phyloP scores from a whole-genome alignment of 2,113 vertebrate species.

The Ageneiosus marmoratus region DNA sequence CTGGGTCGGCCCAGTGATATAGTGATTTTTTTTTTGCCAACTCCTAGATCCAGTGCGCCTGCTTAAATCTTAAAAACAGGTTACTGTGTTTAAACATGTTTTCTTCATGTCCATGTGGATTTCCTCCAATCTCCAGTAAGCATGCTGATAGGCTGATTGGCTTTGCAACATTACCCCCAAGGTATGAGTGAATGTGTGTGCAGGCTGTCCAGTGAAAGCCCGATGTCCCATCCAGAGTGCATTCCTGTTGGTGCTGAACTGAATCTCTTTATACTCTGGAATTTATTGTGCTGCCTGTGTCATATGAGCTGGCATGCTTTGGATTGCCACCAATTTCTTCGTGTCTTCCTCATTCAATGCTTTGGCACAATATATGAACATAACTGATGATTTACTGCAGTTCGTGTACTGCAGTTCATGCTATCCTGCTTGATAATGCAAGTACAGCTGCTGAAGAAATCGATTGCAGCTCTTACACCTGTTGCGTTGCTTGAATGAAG shows the following conservation, averaged over 20 bases:
- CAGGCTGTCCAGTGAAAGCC: background rate
- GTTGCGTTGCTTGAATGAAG: background rate
- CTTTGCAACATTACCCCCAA: background rate
- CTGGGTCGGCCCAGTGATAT: background rate
- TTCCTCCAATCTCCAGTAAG: background rate
- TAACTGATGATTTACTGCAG: background rate
- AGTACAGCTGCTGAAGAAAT: slow-evolving; percentile 4
- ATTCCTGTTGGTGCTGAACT: slow-evolving; percentile 1
- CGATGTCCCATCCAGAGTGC: background rate
- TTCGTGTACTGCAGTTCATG: background rate
- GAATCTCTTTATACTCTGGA: background rate
- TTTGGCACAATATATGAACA: background rate
- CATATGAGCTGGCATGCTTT: background rate
- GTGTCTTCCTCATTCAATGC: background rate
- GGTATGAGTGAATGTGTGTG: background rate
- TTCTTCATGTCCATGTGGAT: background rate
- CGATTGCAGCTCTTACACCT: background rate
- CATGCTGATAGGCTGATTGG: background rate
- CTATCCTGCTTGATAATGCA: background rate
- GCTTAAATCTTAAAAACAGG: background rate
- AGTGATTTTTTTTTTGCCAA: background rate
- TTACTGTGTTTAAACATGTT: background rate
- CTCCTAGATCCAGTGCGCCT: no score
- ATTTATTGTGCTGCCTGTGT: slow-evolving; percentile 2
- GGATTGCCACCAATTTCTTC: background rate